Percentiles rank a stretch among this genome's conserved stretches.
Conservation (phyloP, 2,888 invertebrate species). For the Ectemnius cavifrons region DNA sequence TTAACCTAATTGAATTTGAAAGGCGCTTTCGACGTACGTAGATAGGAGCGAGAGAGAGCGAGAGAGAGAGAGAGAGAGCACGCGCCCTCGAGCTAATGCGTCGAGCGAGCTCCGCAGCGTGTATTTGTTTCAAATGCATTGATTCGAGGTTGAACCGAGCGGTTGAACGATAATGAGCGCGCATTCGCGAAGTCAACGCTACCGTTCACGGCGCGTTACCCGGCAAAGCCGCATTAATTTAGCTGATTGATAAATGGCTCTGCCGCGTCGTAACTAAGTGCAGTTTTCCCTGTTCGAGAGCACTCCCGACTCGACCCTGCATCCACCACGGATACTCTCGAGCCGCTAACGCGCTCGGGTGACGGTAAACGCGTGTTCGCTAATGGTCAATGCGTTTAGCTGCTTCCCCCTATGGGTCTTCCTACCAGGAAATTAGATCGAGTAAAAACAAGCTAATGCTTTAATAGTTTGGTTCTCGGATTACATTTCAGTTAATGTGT, state of each 20-base stretch:
- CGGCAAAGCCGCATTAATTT: slow-evolving; percentile 23
- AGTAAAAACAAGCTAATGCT: too few relatives aligned
- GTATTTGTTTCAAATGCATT: slow-evolving; percentile 44
- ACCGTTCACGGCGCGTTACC: slow-evolving; percentile 23
- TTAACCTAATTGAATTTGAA: slow-evolving; percentile 54
- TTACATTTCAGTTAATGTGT: too few relatives aligned
- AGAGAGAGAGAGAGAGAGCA: slow-evolving; percentile 1
- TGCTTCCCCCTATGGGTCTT: too few relatives aligned
- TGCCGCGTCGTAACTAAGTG: background rate
- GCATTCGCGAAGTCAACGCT: slow-evolving; percentile 14
- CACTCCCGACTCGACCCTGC: too few relatives aligned
- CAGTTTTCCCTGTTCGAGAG: too few relatives aligned
- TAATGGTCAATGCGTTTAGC: too few relatives aligned
- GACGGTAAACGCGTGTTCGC: too few relatives aligned
- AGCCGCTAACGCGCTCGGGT: too few relatives aligned
- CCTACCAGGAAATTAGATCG: background rate
- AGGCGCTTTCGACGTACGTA: slow-evolving; percentile 14
- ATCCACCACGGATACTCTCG: too few relatives aligned
- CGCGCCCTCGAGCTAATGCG: slow-evolving; percentile 39
- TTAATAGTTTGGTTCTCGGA: too few relatives aligned
- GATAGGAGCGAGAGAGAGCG: too few relatives aligned
- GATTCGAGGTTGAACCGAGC: slow-evolving; percentile 21
- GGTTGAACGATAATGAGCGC: slow-evolving; percentile 22
- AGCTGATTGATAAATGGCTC: slow-evolving; percentile 24
- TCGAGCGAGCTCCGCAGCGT: slow-evolving; percentile 3